Conservation (phyloP, 2,888 invertebrate species). For the Actias luna region DNA sequence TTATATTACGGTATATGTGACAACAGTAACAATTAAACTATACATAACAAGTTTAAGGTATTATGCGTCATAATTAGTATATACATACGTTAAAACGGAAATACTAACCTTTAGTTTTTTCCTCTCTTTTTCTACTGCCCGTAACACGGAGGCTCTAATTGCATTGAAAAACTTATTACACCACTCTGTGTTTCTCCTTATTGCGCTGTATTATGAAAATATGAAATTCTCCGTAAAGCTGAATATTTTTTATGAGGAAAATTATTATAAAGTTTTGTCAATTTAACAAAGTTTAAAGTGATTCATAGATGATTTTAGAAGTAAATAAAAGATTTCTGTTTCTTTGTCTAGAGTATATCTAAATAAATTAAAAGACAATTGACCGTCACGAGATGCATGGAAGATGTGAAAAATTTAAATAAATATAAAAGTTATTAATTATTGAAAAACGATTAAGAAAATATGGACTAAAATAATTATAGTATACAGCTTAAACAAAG, state of each 20-base stretch:
- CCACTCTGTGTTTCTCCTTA: conserved; percentile 36
- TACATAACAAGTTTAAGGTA: neutral
- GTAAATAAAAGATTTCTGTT: too few species aligned
- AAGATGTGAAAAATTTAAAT: too few species aligned
- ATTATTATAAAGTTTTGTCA: neutral
- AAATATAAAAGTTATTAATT: too few species aligned
- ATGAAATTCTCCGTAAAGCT: conserved; percentile 30
- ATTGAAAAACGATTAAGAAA: too few species aligned
- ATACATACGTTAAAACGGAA: neutral
- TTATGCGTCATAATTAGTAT: neutral
- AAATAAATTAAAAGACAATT: too few species aligned
- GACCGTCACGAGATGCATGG: too few species aligned
- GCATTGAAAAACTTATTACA: conserved; percentile 50
- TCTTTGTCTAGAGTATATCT: too few species aligned
- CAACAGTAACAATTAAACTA: neutral
- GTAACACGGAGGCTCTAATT: conserved; percentile 38
- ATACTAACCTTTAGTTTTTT: conserved; percentile 29
- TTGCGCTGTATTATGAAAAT: conserved; percentile 37
- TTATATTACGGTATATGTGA: neutral
- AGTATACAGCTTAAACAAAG: too few species aligned
- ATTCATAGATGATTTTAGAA: neutral
- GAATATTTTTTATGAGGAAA: neutral
- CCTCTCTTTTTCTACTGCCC: conserved; percentile 28
- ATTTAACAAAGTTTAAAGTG: neutral
- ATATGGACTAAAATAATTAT: too few species aligned